Percentiles rank a stretch among this genome's conserved stretches.
Evolutionary conservation across 2,888 invertebrate genomes (phyloP).

Genomic region (Plutella xylostella): DNA sequence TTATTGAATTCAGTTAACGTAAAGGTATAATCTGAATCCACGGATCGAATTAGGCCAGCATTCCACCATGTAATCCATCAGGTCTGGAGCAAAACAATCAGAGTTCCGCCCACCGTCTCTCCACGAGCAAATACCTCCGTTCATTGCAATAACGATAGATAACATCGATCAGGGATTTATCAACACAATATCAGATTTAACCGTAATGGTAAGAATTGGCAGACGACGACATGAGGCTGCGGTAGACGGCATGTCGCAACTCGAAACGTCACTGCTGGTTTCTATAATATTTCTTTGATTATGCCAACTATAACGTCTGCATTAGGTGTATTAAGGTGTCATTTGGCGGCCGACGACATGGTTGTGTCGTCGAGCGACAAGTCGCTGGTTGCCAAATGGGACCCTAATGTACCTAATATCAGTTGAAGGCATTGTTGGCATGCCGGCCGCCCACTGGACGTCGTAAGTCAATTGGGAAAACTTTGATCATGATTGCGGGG

Average conservation of each 20-base stretch:
- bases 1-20: neutral
- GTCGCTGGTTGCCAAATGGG: too few relatives aligned
- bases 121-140: neutral
- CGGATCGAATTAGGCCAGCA: neutral
- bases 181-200: neutral
- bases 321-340: too few relatives aligned
- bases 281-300: too few relatives aligned
- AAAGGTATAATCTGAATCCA: neutral
- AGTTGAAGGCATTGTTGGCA: constrained; percentile 1
- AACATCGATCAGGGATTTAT: constrained; percentile 1
- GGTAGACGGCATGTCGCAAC: too few relatives aligned
- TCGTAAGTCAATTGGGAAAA: constrained; percentile 35
- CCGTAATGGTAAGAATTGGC: too few relatives aligned
- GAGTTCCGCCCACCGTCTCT: too few relatives aligned
- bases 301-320: too few relatives aligned
- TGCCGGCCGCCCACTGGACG: constrained; percentile 25
- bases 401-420: too few relatives aligned
- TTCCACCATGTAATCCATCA: neutral
- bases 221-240: too few relatives aligned
- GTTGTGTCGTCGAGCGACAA: too few relatives aligned
- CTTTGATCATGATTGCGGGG: constrained; percentile 37
- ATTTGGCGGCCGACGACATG: too few relatives aligned
- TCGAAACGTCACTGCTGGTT: too few relatives aligned
- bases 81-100: neutral
- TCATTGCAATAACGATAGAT: neutral